Evolutionary conservation across 2,888 invertebrate genomes (phyloP), one percentile per base, ranked within the genome.

Genomic region (Fragum whitleyi): DNA sequence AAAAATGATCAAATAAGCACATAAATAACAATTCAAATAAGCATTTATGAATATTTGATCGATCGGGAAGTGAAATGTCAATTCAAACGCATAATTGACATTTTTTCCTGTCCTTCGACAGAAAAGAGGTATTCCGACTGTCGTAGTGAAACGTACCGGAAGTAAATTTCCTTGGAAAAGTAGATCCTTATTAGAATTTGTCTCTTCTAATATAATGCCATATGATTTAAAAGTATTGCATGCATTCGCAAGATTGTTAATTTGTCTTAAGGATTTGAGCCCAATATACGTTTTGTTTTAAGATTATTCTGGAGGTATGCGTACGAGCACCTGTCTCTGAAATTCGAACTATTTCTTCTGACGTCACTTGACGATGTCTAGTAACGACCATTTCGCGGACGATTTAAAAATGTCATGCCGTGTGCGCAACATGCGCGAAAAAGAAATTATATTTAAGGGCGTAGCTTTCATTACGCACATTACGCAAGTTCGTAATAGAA

Each of bases 341-440:
- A 6, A 23, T 14, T 7, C 42, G 65, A 42, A 65, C 65, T 80
- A 51, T 68, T 68, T 67, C 36, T 14, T 28, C 23, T 42, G 32
- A 67, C 71, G 73, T 65, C 62, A 47, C 71, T 74, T 77, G 74
- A 81, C 81, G 71, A 77, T 77, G 62, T 61, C 55, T 77, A 62
- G 77, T 76, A 77, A 80, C 80, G 55, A 32, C 21, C 42, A 73
- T 39, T 39, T 32, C 57, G 68, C 76, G 76, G 73, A 76, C 51
- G 76, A 74, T 57, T 68, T 47, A 9, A 68, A 70, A 75, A 28
- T n/a, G n/a, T n/a, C n/a, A n/a, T n/a, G n/a, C n/a, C n/a, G n/a
- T n/a, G n/a, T n/a, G n/a, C n/a, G n/a, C n/a, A n/a, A n/a, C n/a
- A n/a, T n/a, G n/a, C n/a, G n/a, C n/a, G n/a, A n/a, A n/a, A n/a